Evolutionary conservation across 2,888 invertebrate species (phyloP).

Genomic region (Polietes domitor): DNA sequence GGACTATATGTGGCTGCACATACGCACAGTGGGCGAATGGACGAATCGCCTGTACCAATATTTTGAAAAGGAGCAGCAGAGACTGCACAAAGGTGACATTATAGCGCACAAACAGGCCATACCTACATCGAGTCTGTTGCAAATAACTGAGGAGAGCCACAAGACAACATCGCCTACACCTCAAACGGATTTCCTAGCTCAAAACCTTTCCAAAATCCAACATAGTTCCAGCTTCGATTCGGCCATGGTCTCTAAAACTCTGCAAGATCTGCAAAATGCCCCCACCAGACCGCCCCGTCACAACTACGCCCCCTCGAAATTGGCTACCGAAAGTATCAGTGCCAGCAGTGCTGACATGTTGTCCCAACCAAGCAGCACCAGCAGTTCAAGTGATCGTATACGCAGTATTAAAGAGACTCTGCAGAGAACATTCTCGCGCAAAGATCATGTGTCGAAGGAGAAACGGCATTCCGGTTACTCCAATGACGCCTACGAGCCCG

Average conservation of each 20-base stretch:
- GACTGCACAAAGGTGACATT: constrained; percentile 86
- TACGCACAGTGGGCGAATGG: constrained; percentile 97
- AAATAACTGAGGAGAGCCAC: constrained; percentile 63
- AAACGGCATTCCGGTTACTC: constrained; percentile 63
- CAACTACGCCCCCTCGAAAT: constrained; percentile 71
- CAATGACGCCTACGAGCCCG: constrained; percentile 75
- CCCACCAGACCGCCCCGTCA: constrained; percentile 75
- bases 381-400: constrained; percentile 74
- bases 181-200: constrained; percentile 78
- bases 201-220: constrained; percentile 74
- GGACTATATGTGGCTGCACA: constrained; percentile 96
- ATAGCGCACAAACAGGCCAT: constrained; percentile 80
- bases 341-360: constrained; percentile 49
- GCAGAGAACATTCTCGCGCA: constrained; percentile 82
- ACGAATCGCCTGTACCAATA: constrained; percentile 92
- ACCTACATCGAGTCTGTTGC: constrained; percentile 74
- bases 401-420: constrained; percentile 80
- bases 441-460: constrained; percentile 73
- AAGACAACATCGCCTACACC: constrained; percentile 72
- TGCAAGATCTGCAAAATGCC: constrained; percentile 63
- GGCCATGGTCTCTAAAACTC: constrained; percentile 51
- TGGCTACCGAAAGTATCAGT: constrained; percentile 67
- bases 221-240: constrained; percentile 72
- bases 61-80: constrained; percentile 91
- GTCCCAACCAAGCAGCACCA: constrained; percentile 49